phyloP scores from a whole-genome alignment of 2,797 vertebrate genomes.

The Menidia menidia region DNA sequence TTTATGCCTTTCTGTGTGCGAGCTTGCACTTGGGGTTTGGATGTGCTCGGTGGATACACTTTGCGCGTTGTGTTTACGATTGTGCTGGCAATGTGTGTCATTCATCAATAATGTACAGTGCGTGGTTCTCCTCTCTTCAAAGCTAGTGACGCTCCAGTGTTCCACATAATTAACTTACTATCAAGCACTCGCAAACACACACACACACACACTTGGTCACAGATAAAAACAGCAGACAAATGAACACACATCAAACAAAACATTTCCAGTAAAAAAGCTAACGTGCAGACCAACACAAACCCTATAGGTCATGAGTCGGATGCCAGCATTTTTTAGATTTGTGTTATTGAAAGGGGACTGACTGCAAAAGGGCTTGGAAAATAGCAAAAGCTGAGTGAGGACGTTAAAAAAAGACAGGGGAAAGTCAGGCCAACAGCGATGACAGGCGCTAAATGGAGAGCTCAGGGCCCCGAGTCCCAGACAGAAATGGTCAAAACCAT shows the following conservation, averaged over 20 bases:
- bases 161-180: slow-evolving; percentile 80
- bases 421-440: no score
- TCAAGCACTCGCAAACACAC: slow-evolving; percentile 31
- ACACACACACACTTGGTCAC: slow-evolving; percentile 8
- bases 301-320: no score
- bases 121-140: slow-evolving; percentile 79
- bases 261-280: neutral
- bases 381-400: no score
- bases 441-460: no score
- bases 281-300: no score
- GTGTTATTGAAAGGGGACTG: no score
- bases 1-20: slow-evolving; percentile 28
- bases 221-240: neutral
- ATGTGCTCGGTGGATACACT: slow-evolving; percentile 13
- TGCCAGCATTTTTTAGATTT: no score
- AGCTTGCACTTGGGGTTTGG: slow-evolving; percentile 37
- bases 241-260: neutral
- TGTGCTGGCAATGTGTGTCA: slow-evolving; percentile 79
- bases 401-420: no score
- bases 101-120: slow-evolving; percentile 84
- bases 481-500: no score
- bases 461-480: no score
- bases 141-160: slow-evolving; percentile 72
- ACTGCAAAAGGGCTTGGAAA: no score
- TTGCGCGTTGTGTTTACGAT: slow-evolving; percentile 66